Evolutionary conservation across 2,888 invertebrate genomes (phyloP).

Genomic region (Myopa testacea): DNA sequence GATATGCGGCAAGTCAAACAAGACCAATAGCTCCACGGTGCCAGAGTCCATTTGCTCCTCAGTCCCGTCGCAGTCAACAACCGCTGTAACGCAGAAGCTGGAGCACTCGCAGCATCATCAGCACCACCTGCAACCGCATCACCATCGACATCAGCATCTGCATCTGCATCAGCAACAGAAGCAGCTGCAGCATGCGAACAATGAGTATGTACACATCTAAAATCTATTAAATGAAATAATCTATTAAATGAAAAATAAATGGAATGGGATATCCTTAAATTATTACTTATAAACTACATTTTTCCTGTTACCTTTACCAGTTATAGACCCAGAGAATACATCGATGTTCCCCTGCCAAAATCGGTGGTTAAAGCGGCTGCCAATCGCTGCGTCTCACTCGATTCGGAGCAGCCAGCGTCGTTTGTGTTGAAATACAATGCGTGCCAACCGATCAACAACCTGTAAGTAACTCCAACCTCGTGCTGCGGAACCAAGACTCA

Average conservation of each 20-base stretch:
- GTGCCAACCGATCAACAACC: conserved; percentile 62
- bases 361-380: conserved; percentile 61
- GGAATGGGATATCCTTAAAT: neutral
- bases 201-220: conserved; percentile 51
- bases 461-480: conserved; percentile 53
- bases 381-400: conserved; percentile 47
- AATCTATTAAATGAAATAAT: neutral
- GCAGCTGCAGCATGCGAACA: neutral
- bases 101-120: conserved; percentile 58
- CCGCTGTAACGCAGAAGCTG: conserved; percentile 59
- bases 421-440: conserved; percentile 65
- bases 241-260: neutral
- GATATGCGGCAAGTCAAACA: conserved; percentile 51
- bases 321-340: conserved; percentile 66
- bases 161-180: conserved; percentile 46
- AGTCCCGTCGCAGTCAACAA: conserved; percentile 63
- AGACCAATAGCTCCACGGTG: conserved; percentile 55
- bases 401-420: conserved; percentile 53
- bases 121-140: conserved; percentile 57
- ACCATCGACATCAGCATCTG: conserved; percentile 47
- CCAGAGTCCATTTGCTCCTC: conserved; percentile 63
- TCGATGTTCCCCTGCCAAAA: conserved; percentile 68
- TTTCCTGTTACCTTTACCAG: conserved; percentile 47
- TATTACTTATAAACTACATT: neutral
- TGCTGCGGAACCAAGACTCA: neutral